Evolutionary conservation across 2,797 vertebrate genomes (phyloP).

Genomic region (Sternotherus odoratus): DNA sequence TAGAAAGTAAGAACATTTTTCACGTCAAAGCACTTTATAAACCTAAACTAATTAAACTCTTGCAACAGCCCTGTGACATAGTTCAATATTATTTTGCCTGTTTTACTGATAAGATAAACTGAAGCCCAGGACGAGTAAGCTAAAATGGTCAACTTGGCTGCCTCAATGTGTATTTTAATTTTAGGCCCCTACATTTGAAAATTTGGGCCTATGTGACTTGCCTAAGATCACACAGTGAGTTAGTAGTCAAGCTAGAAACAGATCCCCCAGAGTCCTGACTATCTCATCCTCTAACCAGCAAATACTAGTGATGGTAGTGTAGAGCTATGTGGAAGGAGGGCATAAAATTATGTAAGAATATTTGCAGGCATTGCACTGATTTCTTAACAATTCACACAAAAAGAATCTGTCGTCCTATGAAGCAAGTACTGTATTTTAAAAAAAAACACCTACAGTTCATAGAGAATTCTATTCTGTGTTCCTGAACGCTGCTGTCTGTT

Average conservation of each 20-base stretch:
- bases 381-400: not conserved
- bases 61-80: not conserved
- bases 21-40: not conserved
- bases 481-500: not conserved
- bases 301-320: not conserved
- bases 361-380: too few species aligned
- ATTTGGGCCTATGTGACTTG: not conserved
- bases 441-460: not conserved
- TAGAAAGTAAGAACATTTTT: not conserved
- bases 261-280: not conserved
- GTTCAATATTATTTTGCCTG: not conserved
- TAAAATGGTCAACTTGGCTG: not conserved
- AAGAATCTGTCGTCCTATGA: not conserved
- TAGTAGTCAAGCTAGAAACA: not conserved
- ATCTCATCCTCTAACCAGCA: not conserved
- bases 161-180: not conserved
- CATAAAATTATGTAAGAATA: constrained; percentile 12
- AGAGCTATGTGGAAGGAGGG: not conserved
- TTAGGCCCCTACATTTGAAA: not conserved
- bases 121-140: not conserved
- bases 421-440: not conserved
- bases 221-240: not conserved
- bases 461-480: not conserved
- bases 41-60: not conserved
- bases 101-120: rapidly evolving